Conservation (phyloP, 1,140 invertebrate genomes). For the Agrypnia vestita region DNA sequence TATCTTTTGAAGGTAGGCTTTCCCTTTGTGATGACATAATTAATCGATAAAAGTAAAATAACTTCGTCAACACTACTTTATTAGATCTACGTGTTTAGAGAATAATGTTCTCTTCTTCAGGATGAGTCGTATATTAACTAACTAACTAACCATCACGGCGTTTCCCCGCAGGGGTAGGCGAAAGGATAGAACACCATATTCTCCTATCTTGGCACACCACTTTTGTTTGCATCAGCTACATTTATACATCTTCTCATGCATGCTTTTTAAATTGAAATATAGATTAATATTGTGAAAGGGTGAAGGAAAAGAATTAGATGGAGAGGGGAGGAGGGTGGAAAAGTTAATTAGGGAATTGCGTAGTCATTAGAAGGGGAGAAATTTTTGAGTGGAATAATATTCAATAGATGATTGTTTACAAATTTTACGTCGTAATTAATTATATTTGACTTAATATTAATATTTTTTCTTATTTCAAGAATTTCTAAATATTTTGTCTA, state of each 20-base stretch:
- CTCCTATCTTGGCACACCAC: neutral
- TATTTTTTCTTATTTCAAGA: no score
- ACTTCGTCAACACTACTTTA: no score
- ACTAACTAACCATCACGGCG: no score
- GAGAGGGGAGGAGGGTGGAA: neutral
- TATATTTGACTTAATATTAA: no score
- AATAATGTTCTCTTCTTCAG: no score
- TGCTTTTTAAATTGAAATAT: neutral
- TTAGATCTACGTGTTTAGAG: no score
- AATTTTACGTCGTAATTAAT: no score
- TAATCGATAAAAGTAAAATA: no score
- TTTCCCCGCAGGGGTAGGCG: neutral
- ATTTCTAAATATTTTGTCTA: no score
- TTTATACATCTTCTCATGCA: no score
- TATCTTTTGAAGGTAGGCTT: neutral
- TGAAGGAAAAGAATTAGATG: neutral
- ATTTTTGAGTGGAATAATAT: neutral
- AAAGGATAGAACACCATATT: no score
- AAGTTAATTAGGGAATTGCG: neutral
- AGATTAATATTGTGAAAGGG: neutral
- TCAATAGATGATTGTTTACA: neutral
- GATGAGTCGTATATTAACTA: no score
- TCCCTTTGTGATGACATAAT: neutral
- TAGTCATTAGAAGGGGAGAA: neutral
- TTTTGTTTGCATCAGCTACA: neutral